Evolutionary conservation across 2,113 vertebrate genomes (phyloP).

Genomic region (Uria aalge): DNA sequence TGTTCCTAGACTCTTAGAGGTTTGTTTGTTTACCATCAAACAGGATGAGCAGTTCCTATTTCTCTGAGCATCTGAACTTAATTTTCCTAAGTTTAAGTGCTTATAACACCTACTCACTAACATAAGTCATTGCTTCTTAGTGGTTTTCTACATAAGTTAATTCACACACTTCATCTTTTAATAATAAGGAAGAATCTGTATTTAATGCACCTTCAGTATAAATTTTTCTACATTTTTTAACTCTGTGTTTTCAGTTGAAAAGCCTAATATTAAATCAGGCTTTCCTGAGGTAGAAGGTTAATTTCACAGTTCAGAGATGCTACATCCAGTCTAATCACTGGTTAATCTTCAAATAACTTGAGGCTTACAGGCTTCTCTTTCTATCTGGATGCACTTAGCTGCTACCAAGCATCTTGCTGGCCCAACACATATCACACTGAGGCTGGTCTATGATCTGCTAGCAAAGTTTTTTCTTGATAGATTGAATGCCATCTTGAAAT

Average conservation of each 20-base stretch:
- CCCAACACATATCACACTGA: not conserved
- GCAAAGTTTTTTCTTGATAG: not conserved
- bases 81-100: not conserved
- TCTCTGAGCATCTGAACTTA: not conserved
- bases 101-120: not conserved
- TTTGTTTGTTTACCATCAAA: not conserved
- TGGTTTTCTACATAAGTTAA: not conserved
- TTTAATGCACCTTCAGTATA: not conserved
- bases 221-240: not conserved
- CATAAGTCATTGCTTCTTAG: not conserved
- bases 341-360: not conserved
- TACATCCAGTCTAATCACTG: not conserved
- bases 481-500: not conserved
- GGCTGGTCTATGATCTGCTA: not conserved
- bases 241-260: not conserved
- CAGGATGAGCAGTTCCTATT: not conserved
- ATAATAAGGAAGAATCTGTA: not conserved
- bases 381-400: not conserved
- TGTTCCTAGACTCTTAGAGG: not conserved
- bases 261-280: not conserved
- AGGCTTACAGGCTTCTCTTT: not conserved
- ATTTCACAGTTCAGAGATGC: not conserved
- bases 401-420: not conserved
- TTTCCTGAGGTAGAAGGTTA: not conserved
- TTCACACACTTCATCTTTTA: not conserved